Base-by-base conservation (phyloP, 2,113 vertebrate species). In the Podocnemis expansa region DNA sequence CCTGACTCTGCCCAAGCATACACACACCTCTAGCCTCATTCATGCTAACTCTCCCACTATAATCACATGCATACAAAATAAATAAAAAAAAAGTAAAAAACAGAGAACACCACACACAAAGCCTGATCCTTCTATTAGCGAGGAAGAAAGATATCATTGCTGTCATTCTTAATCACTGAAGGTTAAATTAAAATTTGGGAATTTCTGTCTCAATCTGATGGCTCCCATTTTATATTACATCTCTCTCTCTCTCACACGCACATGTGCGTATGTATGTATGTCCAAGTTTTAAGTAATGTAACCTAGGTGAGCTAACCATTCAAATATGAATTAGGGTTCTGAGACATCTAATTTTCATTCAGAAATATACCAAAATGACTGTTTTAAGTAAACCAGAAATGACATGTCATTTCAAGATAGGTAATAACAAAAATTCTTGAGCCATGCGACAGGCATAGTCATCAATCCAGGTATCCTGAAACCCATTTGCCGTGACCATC, bases 341-440 rank as follows among this genome's bases (percentile, higher is more conserved):
- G 70, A 84, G 82, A 56, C 45, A 78, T 78, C 82, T 41, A 84
- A 34, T 31, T 58, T 27, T 34, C 47, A 43, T 91, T 89, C 19
- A 85, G 41, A 91, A 94, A n/a, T n/a, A n/a, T 29, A 55, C 9
- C 75, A 88, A 31, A 10, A 82, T 14, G 13, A 70, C 52, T 63
- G 41, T 76, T 85, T 5, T 85, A 93, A 94, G 70, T 85, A 38
- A 51, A 47, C 10, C 29, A 49, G 88, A 95, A 91, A 78, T 73
- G 10, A 13, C 55, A 82, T 86, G 92, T 90, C 83, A 80, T 93
- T 88, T 24, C n/a, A 90, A 4, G 43, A 70, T 86, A 88, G 82
- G 12, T 83, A 90, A 78, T 81, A 85, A 90, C 52, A 90, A 31
- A 83, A 80, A 93, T 85, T 94, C 45, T 95, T 11, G 10, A 76